These are phyloP conservation scores for Heliconius congener DNA, from an alignment of 1,140 invertebrate species.

Conservation along the genomic window DNA sequence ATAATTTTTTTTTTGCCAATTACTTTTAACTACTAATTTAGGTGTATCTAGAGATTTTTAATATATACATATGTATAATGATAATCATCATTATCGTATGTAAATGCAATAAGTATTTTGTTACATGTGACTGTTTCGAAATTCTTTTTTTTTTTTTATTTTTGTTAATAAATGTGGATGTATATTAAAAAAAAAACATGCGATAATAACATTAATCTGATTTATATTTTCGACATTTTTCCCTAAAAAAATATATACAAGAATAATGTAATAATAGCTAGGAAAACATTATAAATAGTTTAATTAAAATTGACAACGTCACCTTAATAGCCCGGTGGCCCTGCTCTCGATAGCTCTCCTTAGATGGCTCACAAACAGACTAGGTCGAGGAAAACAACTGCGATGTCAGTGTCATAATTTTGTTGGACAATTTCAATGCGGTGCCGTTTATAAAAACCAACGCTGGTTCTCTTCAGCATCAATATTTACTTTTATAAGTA, in stretches of 20 bases:
- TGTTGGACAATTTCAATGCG: constrained; percentile 32
- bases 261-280: constrained; percentile 1
- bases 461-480: constrained; percentile 41
- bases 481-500: background rate
- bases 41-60: background rate
- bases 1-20: background rate
- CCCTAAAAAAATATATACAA: background rate
- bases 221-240: no score
- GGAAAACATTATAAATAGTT: constrained; percentile 19
- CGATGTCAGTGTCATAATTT: constrained; percentile 76
- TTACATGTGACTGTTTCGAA: background rate
- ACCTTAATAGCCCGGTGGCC: constrained; percentile 75
- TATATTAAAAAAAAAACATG: no score
- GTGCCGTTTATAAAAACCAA: constrained; percentile 47
- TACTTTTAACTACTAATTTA: background rate
- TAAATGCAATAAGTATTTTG: background rate
- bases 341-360: constrained; percentile 79
- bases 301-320: constrained; percentile 64
- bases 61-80: background rate
- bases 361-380: constrained; percentile 78
- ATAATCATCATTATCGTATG: background rate
- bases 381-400: constrained; percentile 79
- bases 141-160: background rate
- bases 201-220: no score
- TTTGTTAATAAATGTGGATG: background rate